Base-by-base conservation (phyloP, 1,140 invertebrate genomes). In the Euura saliciscinereae region DNA sequence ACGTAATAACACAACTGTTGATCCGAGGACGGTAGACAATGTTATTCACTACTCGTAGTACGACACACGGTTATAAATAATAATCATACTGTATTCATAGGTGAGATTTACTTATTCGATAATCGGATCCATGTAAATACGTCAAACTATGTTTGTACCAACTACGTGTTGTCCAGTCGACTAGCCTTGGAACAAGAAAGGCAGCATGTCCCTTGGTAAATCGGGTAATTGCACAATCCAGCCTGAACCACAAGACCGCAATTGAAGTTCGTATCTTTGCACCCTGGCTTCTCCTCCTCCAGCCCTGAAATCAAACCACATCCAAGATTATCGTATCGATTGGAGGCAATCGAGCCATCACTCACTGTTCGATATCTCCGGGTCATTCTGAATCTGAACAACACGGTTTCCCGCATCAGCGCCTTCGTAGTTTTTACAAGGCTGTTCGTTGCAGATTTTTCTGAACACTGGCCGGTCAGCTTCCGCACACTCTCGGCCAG, bases 191-290 rank as follows among this genome's bases (percentile, higher is more conserved):
- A 59, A n/a, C 51, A 59, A 3, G 51, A 59, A 59, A 59, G 51
- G 6, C 96, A 97, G 81, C 96, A 97, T 72, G 93, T 93, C 66
- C 90, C 89, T 45, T 91, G 91, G 85, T 96, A 97, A 85, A 95
- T 96, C 76, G 93, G 92, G 80, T 95, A 95, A 78, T 91, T 91
- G 82, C 95, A 97, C 0, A 96, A 89, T 71, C 93, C 88, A 28
- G 93, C 93, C 82, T 95, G 93, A 1, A 94, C 91, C 3, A 95
- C 94, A 76, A 95, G 85, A 71, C 89, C 86, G 80, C 95, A 97
- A 83, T 94, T 94, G n/a, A 86, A 84, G 78, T 95, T 91, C 79
- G 91, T 92, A 83, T 97, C 95, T 44, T 90, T 85, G 78, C 96
- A 97, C 3, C 82, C 79, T n/a, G 78, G 71, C 43, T 75, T 71